Evolutionary conservation across 2,797 vertebrate genomes (phyloP).

Genomic region (Protosalanx chinensis): DNA sequence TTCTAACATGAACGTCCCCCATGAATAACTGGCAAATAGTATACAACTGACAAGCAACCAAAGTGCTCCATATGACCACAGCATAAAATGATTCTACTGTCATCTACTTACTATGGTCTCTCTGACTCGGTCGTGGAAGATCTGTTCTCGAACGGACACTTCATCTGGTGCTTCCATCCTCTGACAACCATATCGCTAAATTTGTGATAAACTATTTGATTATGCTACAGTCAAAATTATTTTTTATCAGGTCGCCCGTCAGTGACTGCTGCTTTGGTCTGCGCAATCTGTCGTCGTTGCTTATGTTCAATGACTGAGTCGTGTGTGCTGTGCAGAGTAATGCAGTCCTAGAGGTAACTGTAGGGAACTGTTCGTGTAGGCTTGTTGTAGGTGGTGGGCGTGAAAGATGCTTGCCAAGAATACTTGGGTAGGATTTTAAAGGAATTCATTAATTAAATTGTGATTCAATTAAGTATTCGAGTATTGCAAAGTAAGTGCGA

Average conservation of each 20-base stretch:
- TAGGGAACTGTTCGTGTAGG: neutral
- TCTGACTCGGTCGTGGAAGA: conserved; percentile 80
- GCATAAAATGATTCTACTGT: neutral
- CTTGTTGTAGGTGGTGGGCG: neutral
- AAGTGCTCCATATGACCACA: neutral
- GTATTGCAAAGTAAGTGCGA: no score
- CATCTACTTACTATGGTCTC: conserved; percentile 79
- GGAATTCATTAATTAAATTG: no score
- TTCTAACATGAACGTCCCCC: neutral
- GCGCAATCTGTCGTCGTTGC: neutral
- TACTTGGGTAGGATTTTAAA: no score
- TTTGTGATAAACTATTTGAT: neutral
- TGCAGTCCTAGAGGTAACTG: neutral
- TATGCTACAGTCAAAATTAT: neutral
- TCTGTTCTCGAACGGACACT: conserved; percentile 77
- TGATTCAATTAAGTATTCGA: no score
- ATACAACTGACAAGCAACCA: neutral
- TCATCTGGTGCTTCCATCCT: conserved; percentile 76
- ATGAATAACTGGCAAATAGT: neutral
- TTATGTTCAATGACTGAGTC: neutral
- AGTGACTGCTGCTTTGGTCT: neutral
- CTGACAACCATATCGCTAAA: conserved; percentile 29
- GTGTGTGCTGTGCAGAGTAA: no score
- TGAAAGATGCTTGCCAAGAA: neutral
- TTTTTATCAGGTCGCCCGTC: neutral